phyloP scores from a whole-genome alignment of 2,888 invertebrate genomes.

The Dimorphilus gyrociliatus region DNA sequence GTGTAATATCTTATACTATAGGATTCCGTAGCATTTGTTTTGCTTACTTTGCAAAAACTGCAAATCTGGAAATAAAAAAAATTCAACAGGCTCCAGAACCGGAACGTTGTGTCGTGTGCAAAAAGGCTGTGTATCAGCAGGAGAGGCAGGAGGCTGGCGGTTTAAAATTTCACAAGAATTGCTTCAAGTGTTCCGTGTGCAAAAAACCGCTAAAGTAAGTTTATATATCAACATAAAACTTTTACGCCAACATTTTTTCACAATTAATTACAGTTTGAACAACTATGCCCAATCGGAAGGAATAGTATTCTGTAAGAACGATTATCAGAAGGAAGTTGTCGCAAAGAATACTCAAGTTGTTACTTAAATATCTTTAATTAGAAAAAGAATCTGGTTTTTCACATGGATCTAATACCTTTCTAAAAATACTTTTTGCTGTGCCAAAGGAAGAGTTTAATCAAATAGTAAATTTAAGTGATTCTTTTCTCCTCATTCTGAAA shows the following conservation, averaged over 20 bases:
- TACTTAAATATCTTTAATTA: too few relatives aligned
- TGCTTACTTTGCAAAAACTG: too few relatives aligned
- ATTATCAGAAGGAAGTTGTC: slow-evolving; percentile 22
- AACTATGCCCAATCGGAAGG: slow-evolving; percentile 30
- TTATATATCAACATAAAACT: not conserved
- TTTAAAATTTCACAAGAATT: slow-evolving; percentile 27
- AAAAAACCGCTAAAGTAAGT: slow-evolving; percentile 31
- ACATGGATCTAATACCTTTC: too few relatives aligned
- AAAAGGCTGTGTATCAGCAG: slow-evolving; percentile 31
- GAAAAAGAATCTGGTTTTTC: too few relatives aligned
- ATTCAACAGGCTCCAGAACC: slow-evolving; percentile 10
- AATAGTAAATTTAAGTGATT: too few relatives aligned
- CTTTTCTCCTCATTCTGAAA: too few relatives aligned
- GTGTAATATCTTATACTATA: too few relatives aligned
- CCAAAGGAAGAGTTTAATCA: too few relatives aligned
- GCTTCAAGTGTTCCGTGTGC: slow-evolving; percentile 31
- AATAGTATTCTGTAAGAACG: slow-evolving; percentile 32
- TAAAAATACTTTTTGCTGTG: too few relatives aligned
- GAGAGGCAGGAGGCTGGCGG: slow-evolving; percentile 33
- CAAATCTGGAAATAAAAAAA: too few relatives aligned
- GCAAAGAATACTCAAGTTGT: slow-evolving; percentile 27
- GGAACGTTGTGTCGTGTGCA: slow-evolving; percentile 30
- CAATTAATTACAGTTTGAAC: slow-evolving; percentile 20
- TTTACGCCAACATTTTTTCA: too few relatives aligned
- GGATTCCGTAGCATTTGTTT: too few relatives aligned